Evolutionary conservation across 2,797 vertebrate species (phyloP), one percentile per base, ranked within the genome.

Genomic region (Semotilus atromaculatus): DNA sequence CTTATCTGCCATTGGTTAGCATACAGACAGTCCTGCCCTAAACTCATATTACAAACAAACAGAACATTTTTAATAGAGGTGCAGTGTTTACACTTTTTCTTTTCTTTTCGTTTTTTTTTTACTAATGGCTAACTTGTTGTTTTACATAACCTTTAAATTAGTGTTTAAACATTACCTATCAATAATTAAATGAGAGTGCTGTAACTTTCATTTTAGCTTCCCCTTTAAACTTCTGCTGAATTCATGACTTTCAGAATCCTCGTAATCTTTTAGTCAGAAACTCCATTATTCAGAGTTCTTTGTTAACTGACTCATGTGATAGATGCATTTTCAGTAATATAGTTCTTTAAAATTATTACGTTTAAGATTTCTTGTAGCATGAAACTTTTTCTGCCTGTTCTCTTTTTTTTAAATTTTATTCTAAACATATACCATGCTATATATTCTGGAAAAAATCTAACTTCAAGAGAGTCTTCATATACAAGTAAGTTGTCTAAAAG

Each of bases 151-250:
- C 74, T 60, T 60, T 58, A 29, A 72, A 45, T 45, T 11, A 48
- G 18, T 45, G 1, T 79, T 58, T 45, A 9, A n/a, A 18, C 7
- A 21, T 66, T 75, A 34, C 40, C 21, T 26, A 40, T 34, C 6
- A 67, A 5, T 29, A 45, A 9, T 68, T 36, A 51, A 78, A 70
- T 36, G 21, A 58, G 18, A 43, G 19, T 48, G 10, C 34, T 8
- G 8, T 71, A 55, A 31, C 38, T 29, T 11, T 31, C 26, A n/a
- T 26, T 72, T 85, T 62, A 64, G 43, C 55, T 85, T 85, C 76
- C 83, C 7, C 66, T 71, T 79, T 84, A 53, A 58, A n/a, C 23
- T 83, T 76, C n/a, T 45, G 55, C 58, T 51, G 18, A 75, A 83
- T 53, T 66, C 16, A 43, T 68, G 19, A 43, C 31, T 83, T 51